Conservation (phyloP, 2,888 invertebrate species). For the Buathra laborator region DNA sequence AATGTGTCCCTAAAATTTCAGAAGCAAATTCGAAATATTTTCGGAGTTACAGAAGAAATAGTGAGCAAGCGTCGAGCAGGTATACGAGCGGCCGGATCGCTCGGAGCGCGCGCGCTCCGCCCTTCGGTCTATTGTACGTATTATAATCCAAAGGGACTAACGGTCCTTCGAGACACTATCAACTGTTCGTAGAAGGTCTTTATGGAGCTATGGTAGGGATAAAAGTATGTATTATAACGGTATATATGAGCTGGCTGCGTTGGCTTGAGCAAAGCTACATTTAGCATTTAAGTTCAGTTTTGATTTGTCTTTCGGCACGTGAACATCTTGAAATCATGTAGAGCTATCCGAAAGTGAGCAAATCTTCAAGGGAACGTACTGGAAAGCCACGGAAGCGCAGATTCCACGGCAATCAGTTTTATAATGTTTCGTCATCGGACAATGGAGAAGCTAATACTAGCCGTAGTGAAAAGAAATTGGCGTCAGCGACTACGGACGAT, state of each 20-base stretch:
- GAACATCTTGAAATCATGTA: constrained; percentile 60
- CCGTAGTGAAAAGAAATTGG: constrained; percentile 48
- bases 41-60: no score
- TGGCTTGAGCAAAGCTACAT: constrained; percentile 46
- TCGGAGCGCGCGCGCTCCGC: constrained; percentile 53
- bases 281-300: constrained; percentile 55
- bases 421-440: constrained; percentile 51
- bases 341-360: constrained; percentile 58
- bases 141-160: neutral
- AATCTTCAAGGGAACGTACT: constrained; percentile 44
- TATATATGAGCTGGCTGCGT: constrained; percentile 42
- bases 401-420: constrained; percentile 60
- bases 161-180: constrained; percentile 50
- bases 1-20: no score
- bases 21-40: no score
- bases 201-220: constrained; percentile 19
- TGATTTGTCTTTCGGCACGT: constrained; percentile 58
- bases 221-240: constrained; percentile 8
- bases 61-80: no score
- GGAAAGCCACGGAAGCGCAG: constrained; percentile 37
- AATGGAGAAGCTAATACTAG: constrained; percentile 52
- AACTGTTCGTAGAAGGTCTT: neutral
- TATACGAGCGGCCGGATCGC: no score
- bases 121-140: constrained; percentile 51
- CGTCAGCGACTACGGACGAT: constrained; percentile 53